Evolutionary conservation across 2,888 invertebrate genomes (phyloP).

Genomic region (Eristalinus sepulchralis): DNA sequence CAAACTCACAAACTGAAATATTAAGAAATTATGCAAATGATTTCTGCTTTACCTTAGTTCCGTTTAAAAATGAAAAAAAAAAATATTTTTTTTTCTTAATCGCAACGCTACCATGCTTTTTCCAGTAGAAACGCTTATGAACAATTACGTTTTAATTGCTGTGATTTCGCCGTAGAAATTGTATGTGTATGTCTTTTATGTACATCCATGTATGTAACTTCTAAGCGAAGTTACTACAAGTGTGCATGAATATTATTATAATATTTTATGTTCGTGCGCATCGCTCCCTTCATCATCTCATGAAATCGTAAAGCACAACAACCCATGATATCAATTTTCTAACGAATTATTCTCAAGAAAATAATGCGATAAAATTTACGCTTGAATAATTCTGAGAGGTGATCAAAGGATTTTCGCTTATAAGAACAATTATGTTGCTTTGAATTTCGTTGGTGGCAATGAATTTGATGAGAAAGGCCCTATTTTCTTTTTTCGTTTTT

Average conservation of each 20-base stretch:
- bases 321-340: slow-evolving; percentile 69
- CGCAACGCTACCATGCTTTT: slow-evolving; percentile 3
- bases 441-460: slow-evolving; percentile 10
- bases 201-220: slow-evolving; percentile 36
- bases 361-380: slow-evolving; percentile 64
- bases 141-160: slow-evolving; percentile 80
- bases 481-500: slow-evolving; percentile 42
- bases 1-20: slow-evolving; percentile 77
- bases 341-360: slow-evolving; percentile 67
- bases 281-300: slow-evolving; percentile 21
- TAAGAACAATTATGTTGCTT: slow-evolving; percentile 25
- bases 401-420: slow-evolving; percentile 65
- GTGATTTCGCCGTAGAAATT: slow-evolving; percentile 76
- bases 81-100: slow-evolving; percentile 34
- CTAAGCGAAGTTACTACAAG: slow-evolving; percentile 10
- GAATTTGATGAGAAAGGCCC: slow-evolving; percentile 12
- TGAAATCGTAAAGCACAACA: slow-evolving; percentile 29
- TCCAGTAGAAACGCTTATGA: slow-evolving; percentile 70
- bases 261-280: slow-evolving; percentile 53
- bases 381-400: slow-evolving; percentile 53
- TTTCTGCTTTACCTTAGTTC: slow-evolving; percentile 73
- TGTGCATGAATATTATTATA: slow-evolving; percentile 56
- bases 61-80: slow-evolving; percentile 54
- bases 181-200: slow-evolving; percentile 31
- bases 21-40: slow-evolving; percentile 81